These are phyloP conservation scores for Congeria kusceri DNA, from an alignment of 2,888 invertebrate species.

Conservation along the genomic window DNA sequence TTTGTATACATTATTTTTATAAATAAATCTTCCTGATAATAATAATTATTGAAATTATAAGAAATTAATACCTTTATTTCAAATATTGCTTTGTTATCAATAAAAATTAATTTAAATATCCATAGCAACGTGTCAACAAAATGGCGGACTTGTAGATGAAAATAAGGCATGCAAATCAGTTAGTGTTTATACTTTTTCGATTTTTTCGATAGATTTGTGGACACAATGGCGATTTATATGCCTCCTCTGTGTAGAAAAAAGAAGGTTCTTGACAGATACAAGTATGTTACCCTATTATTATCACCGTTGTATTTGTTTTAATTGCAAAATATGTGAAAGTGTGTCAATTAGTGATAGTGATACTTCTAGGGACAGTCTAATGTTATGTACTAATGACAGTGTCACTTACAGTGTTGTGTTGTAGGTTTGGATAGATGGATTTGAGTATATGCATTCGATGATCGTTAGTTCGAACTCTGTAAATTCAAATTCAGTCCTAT, in stretches of 20 bases:
- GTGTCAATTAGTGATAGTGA: too few relatives aligned
- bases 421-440: too few relatives aligned
- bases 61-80: slow-evolving; percentile 1
- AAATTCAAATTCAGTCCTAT: too few relatives aligned
- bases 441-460: too few relatives aligned
- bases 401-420: too few relatives aligned
- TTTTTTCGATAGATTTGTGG: background rate
- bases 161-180: background rate
- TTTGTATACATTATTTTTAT: slow-evolving; percentile 2
- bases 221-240: slow-evolving; percentile 77
- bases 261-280: slow-evolving; percentile 76
- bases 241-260: slow-evolving; percentile 80
- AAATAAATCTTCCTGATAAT: background rate
- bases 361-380: background rate
- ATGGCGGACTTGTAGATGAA: slow-evolving; percentile 64
- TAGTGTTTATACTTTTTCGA: background rate
- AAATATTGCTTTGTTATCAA: background rate
- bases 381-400: background rate
- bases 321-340: too few relatives aligned
- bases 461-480: too few relatives aligned
- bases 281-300: slow-evolving; percentile 65
- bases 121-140: slow-evolving; percentile 67
- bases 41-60: background rate
- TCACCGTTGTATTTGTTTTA: too few relatives aligned
- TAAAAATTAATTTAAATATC: slow-evolving; percentile 17